Conservation (phyloP, 2,888 invertebrate species). For the Cheilosia scutellata region DNA sequence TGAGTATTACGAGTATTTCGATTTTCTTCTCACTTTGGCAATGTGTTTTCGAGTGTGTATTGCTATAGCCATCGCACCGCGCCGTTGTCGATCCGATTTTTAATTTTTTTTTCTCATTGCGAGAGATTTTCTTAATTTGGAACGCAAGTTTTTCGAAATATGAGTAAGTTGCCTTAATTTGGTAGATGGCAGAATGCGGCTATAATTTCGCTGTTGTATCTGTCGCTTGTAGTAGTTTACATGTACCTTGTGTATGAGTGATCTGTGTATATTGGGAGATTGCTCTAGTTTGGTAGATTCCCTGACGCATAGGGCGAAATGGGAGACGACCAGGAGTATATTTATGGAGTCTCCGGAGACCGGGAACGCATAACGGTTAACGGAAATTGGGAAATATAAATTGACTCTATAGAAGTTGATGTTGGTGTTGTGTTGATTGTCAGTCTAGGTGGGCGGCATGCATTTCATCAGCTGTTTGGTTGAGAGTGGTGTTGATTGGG, state of each 20-base stretch:
- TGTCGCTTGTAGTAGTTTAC: conserved; percentile 8
- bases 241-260: conserved; percentile 11
- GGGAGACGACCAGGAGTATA: conserved; percentile 39
- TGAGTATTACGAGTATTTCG: conserved; percentile 11
- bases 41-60: conserved; percentile 18
- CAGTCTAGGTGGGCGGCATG: conserved; percentile 42
- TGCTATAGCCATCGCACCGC: background rate
- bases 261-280: conserved; percentile 3
- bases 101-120: conserved; percentile 14
- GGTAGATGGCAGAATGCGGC: conserved; percentile 83
- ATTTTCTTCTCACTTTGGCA: conserved; percentile 58
- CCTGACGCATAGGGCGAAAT: conserved; percentile 26
- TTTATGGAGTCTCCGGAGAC: conserved; percentile 50
- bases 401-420: conserved; percentile 11
- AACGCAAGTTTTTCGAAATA: conserved; percentile 86
- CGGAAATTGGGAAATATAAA: conserved; percentile 49
- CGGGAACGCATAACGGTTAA: background rate
- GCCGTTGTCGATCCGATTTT: conserved; percentile 4
- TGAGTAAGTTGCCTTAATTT: conserved; percentile 88
- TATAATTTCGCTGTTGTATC: conserved; percentile 60
- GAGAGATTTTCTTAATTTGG: conserved; percentile 87
- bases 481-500: conserved; percentile 33
- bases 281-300: conserved; percentile 29
- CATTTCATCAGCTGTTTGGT: conserved; percentile 45
- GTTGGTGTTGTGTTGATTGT: conserved; percentile 23